These are phyloP conservation scores for Tipula unca DNA, from an alignment of 2,888 invertebrate genomes.

Conservation along the genomic window DNA sequence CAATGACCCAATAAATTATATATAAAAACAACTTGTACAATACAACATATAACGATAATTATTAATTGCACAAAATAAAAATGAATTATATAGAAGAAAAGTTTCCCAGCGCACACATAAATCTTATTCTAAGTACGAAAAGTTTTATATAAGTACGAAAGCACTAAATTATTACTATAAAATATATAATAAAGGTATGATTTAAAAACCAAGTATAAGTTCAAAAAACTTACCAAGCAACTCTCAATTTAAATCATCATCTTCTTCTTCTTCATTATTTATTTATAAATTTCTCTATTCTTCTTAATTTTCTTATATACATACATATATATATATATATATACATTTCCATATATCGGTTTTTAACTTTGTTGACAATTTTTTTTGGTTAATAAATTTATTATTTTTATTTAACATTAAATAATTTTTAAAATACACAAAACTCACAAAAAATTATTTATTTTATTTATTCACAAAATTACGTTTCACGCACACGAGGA, in stretches of 20 bases:
- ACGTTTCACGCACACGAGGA: background rate
- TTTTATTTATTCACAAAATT: background rate
- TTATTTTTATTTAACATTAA: background rate
- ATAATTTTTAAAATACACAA: background rate
- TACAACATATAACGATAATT: background rate
- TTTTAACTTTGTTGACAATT: background rate
- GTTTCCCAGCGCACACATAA: background rate
- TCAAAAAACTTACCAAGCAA: background rate
- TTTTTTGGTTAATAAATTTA: background rate
- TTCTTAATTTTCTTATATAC: background rate
- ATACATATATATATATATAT: background rate
- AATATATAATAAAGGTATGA: background rate
- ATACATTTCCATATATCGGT: background rate
- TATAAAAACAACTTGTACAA: background rate
- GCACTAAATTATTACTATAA: background rate
- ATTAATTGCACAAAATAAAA: background rate
- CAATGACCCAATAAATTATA: background rate
- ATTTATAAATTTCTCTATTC: background rate
- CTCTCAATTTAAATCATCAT: background rate
- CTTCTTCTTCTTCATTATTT: background rate
- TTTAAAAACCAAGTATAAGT: background rate
- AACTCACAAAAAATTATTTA: background rate
- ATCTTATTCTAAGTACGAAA: background rate
- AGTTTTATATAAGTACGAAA: background rate
- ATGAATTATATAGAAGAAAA: background rate